Evolutionary conservation across 1,140 invertebrate genomes (phyloP).

Genomic region (Harlomillsia oculata): DNA sequence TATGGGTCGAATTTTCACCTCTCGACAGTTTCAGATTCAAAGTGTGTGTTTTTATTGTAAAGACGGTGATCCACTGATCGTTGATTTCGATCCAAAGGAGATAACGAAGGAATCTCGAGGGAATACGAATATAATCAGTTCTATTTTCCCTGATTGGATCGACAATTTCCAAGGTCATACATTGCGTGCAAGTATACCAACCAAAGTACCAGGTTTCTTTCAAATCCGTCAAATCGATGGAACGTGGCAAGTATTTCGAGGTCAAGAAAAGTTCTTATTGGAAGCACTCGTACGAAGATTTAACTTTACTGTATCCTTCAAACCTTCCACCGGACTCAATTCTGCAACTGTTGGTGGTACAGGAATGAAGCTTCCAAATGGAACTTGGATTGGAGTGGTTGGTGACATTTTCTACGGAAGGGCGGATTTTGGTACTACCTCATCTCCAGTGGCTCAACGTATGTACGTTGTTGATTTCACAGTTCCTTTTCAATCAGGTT

Average conservation of each 20-base stretch:
- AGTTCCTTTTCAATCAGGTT: background rate
- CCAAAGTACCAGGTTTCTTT: slow-evolving; percentile 1
- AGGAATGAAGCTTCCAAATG: background rate
- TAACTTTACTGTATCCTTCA: slow-evolving; percentile 4
- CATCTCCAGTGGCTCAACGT: background rate
- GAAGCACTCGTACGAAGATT: background rate
- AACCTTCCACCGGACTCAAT: background rate
- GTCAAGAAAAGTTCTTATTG: background rate
- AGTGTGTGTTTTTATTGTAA: too few relatives aligned
- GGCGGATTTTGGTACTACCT: slow-evolving; percentile 3
- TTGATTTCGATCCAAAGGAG: too few relatives aligned
- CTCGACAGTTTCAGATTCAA: too few relatives aligned
- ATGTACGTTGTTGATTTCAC: background rate
- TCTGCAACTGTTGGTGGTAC: background rate
- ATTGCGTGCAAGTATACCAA: background rate
- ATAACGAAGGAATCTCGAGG: too few relatives aligned
- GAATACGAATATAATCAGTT: too few relatives aligned
- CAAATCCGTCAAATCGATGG: background rate
- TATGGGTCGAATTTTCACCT: too few relatives aligned
- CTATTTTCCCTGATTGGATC: background rate
- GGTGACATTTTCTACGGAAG: background rate
- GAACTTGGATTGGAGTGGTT: background rate
- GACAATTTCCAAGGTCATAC: background rate
- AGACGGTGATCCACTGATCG: too few relatives aligned
- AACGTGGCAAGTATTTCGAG: background rate